phyloP scores from a whole-genome alignment of 2,113 vertebrate species.

The Macrotis lagotis region DNA sequence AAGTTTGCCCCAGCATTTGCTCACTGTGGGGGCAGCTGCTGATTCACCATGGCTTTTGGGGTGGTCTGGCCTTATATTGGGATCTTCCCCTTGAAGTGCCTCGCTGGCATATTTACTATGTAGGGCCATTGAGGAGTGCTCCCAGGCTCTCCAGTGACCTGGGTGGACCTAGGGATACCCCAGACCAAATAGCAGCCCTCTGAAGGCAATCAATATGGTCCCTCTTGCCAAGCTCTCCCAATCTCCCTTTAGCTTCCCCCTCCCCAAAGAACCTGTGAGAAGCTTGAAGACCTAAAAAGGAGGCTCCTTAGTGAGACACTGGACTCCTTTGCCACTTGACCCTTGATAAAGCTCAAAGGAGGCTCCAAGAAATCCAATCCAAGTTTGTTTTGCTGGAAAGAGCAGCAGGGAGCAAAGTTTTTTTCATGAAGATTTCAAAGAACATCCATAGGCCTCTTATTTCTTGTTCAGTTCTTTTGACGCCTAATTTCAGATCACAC shows the following conservation, averaged over 20 bases:
- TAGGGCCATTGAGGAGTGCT: neutral
- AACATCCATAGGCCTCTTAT: neutral
- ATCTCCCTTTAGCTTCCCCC: too few species aligned
- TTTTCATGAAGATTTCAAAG: neutral
- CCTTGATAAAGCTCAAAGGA: neutral
- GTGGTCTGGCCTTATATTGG: neutral
- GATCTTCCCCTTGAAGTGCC: neutral
- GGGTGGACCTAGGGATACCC: neutral
- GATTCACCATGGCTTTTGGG: neutral
- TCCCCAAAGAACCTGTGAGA: neutral
- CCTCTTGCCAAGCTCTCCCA: neutral
- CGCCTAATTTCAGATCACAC: neutral
- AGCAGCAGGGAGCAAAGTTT: neutral
- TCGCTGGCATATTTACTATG: neutral
- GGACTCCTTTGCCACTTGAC: neutral
- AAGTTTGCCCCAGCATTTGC: neutral
- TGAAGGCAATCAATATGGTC: neutral
- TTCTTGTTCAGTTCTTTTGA: neutral
- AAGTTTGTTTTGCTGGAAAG: neutral
- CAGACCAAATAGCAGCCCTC: neutral
- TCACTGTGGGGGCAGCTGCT: neutral
- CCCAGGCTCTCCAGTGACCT: neutral
- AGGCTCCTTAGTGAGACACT: neutral
- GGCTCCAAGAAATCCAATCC: neutral
- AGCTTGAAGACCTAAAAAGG: neutral